Evolutionary conservation across 2,797 vertebrate species (phyloP).

Genomic region (Phrynocephalus forsythii): DNA sequence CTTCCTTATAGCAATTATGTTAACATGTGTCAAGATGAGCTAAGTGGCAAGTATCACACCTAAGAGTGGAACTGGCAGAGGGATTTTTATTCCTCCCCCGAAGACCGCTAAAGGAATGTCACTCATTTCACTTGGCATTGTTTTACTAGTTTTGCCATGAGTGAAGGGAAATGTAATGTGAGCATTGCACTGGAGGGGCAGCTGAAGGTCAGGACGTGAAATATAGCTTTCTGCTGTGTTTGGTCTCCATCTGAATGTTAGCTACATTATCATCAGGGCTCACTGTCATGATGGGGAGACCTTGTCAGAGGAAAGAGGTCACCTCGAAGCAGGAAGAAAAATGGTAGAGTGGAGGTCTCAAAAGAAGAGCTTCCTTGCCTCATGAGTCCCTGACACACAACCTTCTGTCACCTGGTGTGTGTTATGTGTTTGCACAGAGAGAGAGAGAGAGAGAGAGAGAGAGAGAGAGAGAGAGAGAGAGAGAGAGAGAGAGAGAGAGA

Average conservation of each 20-base stretch:
- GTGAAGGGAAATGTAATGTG: constrained; percentile 69
- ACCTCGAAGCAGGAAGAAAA: constrained; percentile 71
- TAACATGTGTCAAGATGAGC: constrained; percentile 27
- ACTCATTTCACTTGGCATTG: constrained; percentile 35
- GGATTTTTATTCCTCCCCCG: constrained; percentile 31
- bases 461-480: neutral
- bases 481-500: neutral
- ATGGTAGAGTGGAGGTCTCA: constrained; percentile 59
- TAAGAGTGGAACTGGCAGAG: constrained; percentile 47
- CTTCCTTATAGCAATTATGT: constrained; percentile 29
- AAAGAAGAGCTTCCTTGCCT: constrained; percentile 41
- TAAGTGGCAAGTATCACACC: neutral
- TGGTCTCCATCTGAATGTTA: constrained; percentile 76
- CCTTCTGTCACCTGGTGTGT: constrained; percentile 44
- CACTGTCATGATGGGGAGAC: constrained; percentile 74
- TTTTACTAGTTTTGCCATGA: constrained; percentile 67
- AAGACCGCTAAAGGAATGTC: constrained; percentile 52
- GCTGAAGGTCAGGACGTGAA: constrained; percentile 77
- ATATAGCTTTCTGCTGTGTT: constrained; percentile 75
- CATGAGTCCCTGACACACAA: constrained; percentile 36
- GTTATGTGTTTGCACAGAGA: neutral
- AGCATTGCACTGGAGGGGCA: constrained; percentile 72
- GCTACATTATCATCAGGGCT: constrained; percentile 74
- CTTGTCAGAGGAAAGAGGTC: constrained; percentile 73
- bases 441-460: neutral